phyloP scores from a whole-genome alignment of 2,888 invertebrate species.

The Pharmacophagus antenor region DNA sequence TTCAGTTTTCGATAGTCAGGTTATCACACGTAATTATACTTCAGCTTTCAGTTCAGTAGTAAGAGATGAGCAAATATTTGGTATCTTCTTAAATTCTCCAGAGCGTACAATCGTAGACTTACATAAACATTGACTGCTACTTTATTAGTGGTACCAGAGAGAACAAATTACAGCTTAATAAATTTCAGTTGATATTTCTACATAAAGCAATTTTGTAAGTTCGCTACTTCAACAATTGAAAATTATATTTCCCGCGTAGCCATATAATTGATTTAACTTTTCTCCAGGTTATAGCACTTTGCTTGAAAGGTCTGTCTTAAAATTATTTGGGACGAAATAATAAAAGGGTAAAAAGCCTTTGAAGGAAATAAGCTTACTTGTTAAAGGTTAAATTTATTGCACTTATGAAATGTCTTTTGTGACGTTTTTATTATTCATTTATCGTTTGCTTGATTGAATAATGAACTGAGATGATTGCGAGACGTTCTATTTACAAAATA shows the following conservation, averaged over 20 bases:
- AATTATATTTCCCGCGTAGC: conserved; percentile 39
- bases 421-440: conserved; percentile 11
- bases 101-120: conserved; percentile 1
- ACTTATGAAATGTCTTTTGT: conserved; percentile 17
- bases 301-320: conserved; percentile 58
- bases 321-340: conserved; percentile 54
- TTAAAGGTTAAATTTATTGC: conserved; percentile 29
- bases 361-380: conserved; percentile 29
- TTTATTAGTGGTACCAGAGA: not conserved
- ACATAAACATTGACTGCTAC: not conserved
- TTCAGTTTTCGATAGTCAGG: not conserved
- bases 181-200: conserved; percentile 10
- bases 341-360: conserved; percentile 33
- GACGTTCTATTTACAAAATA: no score
- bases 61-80: conserved; percentile 3
- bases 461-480: not conserved
- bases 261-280: conserved; percentile 61
- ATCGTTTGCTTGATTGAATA: conserved; percentile 13
- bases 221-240: conserved; percentile 37
- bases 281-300: conserved; percentile 50
- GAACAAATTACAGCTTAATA: not conserved
- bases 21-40: not conserved
- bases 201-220: conserved; percentile 35
- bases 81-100: not conserved
- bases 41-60: not conserved